Base-by-base conservation (phyloP, 2,888 invertebrate species). In the Drosophila austrosaltans region DNA sequence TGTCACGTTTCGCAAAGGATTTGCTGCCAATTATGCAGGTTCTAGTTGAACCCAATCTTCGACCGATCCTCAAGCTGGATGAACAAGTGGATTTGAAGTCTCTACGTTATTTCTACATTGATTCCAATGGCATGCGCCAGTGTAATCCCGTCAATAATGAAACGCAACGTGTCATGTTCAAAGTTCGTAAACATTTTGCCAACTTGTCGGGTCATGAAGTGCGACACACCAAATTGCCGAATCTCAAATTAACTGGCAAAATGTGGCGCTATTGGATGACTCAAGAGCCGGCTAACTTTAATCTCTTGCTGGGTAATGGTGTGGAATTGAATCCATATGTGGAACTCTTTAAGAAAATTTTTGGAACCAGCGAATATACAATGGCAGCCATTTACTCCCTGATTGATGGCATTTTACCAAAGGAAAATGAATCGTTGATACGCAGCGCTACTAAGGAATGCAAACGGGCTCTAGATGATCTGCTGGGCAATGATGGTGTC, bases 181-280 rank as follows among this genome's bases (percentile, higher is more conserved):
- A 94, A 93, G 90, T 93, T 44, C 90, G 93, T 2, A 86, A 91
- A 12, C 92, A 94, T 87, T 93, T 94, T 63, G 79, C 88, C 25
- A 90, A 91, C 3, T 75, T 92, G 0, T 90, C 91, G 0, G 93
- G 91, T 0, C 63, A 85, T 8, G 83, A 75, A 53, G 65, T 92
- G 71, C 0, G 93, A 91, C 4, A 82, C 77, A 78, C 90, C 63
- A 40, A 81, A 25, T 60, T 92, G 20, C 91, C 92, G 0, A 82
- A 90, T 10, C 81, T 89, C 1, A 82, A 92, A 53, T 63, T 95
- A 82, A 94, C 95, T 87, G 94, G 93, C 71, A 93, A 94, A 72
- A 91, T 97, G 79, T 97, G 97, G 96, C 93, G 95, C 30, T 95
- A 96, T 91, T 95, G 95, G 94, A 96, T 97, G 95, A 93, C 94